These are phyloP conservation scores for Willisornis vidua DNA, from an alignment of 2,113 vertebrate species.

Conservation along the genomic window DNA sequence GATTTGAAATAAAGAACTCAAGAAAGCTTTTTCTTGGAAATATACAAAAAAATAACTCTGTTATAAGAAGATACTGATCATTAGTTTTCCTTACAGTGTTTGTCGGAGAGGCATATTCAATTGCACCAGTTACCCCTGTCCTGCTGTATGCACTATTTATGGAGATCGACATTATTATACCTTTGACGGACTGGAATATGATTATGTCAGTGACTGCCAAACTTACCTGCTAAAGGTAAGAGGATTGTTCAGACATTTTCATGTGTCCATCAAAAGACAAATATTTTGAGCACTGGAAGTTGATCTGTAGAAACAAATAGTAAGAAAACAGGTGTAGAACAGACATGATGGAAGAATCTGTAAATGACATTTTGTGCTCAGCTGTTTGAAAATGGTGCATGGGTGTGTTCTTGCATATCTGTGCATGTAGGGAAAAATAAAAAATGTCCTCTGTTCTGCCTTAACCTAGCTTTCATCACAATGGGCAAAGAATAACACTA, in stretches of 20 bases:
- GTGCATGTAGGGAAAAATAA: not conserved
- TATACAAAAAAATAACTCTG: not conserved
- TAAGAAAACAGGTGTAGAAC: not conserved
- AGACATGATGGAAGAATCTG: not conserved
- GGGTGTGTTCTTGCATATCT: not conserved
- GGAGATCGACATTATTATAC: constrained; percentile 96
- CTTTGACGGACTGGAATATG: constrained; percentile 95
- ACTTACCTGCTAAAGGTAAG: constrained; percentile 89
- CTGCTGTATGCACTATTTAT: constrained; percentile 93
- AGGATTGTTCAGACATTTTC: not conserved
- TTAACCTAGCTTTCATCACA: not conserved
- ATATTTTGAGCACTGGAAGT: not conserved
- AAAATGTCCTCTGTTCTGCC: not conserved
- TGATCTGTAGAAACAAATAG: not conserved
- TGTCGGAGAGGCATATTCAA: constrained; percentile 94
- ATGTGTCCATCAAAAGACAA: not conserved
- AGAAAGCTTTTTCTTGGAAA: not conserved
- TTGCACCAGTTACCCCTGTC: constrained; percentile 93
- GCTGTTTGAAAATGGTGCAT: not conserved
- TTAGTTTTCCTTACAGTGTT: constrained; percentile 76
- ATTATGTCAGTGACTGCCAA: constrained; percentile 95
- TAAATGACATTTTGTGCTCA: not conserved
- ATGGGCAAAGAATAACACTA: not conserved
- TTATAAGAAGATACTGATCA: not conserved
- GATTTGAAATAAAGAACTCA: not conserved